A percentile compares a stretch with the other conserved stretches of the same genome.
Conservation (phyloP, 2,797 vertebrate genomes). For the Rhynchonycteris naso region DNA sequence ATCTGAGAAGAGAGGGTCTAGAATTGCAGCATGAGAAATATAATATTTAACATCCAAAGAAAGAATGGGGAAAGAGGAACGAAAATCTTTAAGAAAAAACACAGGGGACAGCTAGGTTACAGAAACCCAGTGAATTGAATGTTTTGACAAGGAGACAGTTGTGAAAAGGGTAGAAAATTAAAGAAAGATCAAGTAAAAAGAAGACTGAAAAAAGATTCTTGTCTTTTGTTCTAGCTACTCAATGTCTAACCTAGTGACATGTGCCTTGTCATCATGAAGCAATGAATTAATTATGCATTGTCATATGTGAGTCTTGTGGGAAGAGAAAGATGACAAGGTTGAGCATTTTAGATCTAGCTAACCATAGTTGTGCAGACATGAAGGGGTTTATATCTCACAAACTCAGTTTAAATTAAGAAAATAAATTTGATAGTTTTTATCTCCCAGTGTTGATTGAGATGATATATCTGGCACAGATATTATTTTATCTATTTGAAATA, state of each 20-base stretch:
- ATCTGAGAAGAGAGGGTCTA: background rate
- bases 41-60: background rate
- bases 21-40: background rate
- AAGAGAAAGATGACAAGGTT: background rate
- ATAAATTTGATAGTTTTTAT: background rate
- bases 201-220: background rate
- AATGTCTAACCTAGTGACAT: background rate
- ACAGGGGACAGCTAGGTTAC: background rate
- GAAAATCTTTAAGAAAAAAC: background rate
- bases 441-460: background rate
- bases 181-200: background rate
- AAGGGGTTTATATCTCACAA: background rate
- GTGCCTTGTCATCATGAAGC: background rate
- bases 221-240: background rate
- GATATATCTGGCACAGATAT: background rate
- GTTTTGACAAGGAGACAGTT: background rate
- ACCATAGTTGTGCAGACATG: background rate
- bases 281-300: background rate
- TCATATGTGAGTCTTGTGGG: background rate
- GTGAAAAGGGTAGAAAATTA: background rate
- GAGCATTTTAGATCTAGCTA: background rate
- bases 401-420: background rate
- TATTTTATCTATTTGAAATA: background rate
- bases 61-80: background rate
- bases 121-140: background rate